Evolutionary conservation across 2,888 invertebrate genomes (phyloP).

Genomic region (Peribatodes rhomboidaria): DNA sequence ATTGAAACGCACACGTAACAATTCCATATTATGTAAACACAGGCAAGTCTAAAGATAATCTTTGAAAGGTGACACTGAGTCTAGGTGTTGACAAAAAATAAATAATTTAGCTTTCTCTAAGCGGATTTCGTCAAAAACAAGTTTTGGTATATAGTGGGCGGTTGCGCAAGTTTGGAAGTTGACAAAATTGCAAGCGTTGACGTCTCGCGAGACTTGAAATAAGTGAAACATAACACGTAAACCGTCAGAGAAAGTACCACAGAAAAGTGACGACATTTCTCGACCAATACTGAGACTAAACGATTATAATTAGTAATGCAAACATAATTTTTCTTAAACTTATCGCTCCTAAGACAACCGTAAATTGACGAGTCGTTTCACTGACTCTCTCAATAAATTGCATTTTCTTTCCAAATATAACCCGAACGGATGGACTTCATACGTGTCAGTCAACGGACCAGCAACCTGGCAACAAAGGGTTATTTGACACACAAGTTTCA

Average conservation of each 20-base stretch:
- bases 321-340: constrained; percentile 47
- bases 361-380: constrained; percentile 21
- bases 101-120: constrained; percentile 74
- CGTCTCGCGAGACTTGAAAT: constrained; percentile 61
- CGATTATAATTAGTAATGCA: constrained; percentile 57
- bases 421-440: constrained; percentile 51
- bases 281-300: constrained; percentile 52
- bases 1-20: constrained; percentile 42
- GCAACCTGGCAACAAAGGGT: constrained; percentile 59
- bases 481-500: constrained; percentile 54
- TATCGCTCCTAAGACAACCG: constrained; percentile 23
- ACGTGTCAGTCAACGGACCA: constrained; percentile 57
- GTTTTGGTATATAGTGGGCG: constrained; percentile 66
- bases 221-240: constrained; percentile 65
- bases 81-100: constrained; percentile 58
- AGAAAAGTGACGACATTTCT: constrained; percentile 59
- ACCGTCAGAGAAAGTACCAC: constrained; percentile 72
- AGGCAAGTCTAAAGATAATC: constrained; percentile 49
- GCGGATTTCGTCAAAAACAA: constrained; percentile 67
- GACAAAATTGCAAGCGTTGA: constrained; percentile 68
- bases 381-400: constrained; percentile 55
- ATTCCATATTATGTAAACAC: constrained; percentile 51
- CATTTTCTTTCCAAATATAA: constrained; percentile 64
- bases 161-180: constrained; percentile 74
- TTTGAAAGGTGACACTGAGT: constrained; percentile 58